These are phyloP conservation scores for Drosophila watanabei DNA, from an alignment of 1,140 invertebrate species.

Conservation along the genomic window DNA sequence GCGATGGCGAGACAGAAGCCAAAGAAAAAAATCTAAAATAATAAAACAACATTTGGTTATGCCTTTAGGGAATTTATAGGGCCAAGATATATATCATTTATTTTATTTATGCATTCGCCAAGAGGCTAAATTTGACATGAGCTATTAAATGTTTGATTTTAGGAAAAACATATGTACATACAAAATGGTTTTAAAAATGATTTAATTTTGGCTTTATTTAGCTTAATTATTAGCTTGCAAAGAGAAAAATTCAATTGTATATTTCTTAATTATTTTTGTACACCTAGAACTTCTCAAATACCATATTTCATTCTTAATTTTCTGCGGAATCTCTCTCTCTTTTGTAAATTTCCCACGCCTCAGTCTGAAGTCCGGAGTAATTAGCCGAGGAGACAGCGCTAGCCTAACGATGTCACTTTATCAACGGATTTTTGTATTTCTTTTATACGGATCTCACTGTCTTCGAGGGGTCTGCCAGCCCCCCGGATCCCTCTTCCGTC, in stretches of 20 bases:
- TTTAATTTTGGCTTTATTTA: not conserved
- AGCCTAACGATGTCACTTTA: slow-evolving; percentile 82
- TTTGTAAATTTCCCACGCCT: slow-evolving; percentile 68
- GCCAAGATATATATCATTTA: slow-evolving; percentile 32
- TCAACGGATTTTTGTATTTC: slow-evolving; percentile 73
- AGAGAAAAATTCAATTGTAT: not conserved
- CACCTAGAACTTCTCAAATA: slow-evolving; percentile 1
- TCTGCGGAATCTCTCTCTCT: not conserved
- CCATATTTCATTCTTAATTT: slow-evolving; percentile 1
- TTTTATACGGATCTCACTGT: slow-evolving; percentile 39
- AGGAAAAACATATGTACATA: not conserved
- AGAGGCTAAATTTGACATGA: slow-evolving; percentile 20
- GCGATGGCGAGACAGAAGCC: slow-evolving; percentile 29
- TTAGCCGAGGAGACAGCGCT: slow-evolving; percentile 79
- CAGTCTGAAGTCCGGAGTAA: slow-evolving; percentile 60
- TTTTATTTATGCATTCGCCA: slow-evolving; percentile 6
- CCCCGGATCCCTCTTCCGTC: slow-evolving; percentile 8
- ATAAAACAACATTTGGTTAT: slow-evolving; percentile 14
- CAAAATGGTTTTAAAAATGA: not conserved
- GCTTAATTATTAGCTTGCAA: not conserved
- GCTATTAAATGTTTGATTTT: slow-evolving; percentile 14
- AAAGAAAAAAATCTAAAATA: slow-evolving; percentile 1
- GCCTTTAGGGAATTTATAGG: slow-evolving; percentile 27
- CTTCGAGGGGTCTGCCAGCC: slow-evolving; percentile 14
- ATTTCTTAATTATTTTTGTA: not conserved